Percentiles rank a stretch among this genome's conserved stretches.
Evolutionary conservation across 2,888 invertebrate genomes (phyloP).

Genomic region (Cremastinae sp.): DNA sequence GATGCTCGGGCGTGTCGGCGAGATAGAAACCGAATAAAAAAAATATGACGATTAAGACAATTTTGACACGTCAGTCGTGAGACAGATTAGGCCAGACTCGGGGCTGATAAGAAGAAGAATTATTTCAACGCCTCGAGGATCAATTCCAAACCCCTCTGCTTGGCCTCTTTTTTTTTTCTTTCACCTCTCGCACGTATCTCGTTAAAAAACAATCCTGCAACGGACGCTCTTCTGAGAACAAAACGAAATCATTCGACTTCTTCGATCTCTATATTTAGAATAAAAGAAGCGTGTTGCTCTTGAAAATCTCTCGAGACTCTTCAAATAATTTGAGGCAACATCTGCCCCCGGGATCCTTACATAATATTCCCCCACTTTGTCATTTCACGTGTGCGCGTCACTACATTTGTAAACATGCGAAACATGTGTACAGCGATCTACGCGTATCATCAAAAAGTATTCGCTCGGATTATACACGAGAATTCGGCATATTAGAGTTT

Average conservation of each 20-base stretch:
- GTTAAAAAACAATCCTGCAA: no score
- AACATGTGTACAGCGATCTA: slow-evolving; percentile 14
- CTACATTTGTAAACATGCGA: background rate
- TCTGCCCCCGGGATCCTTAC: slow-evolving; percentile 42
- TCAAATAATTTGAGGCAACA: slow-evolving; percentile 30
- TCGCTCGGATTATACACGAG: slow-evolving; percentile 29
- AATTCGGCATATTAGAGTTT: slow-evolving; percentile 12
- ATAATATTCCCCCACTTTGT: slow-evolving; percentile 29
- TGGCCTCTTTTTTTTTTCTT: no score
- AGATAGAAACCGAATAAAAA: background rate
- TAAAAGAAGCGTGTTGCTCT: slow-evolving; percentile 49
- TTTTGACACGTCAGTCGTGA: no score
- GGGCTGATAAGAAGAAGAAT: slow-evolving; percentile 45
- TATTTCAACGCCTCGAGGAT: slow-evolving; percentile 30
- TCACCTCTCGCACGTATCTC: no score
- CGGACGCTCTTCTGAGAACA: background rate
- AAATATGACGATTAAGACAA: background rate
- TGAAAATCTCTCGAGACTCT: slow-evolving; percentile 38
- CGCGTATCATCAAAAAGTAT: slow-evolving; percentile 42
- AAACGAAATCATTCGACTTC: background rate
- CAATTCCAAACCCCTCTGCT: background rate
- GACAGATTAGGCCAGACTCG: slow-evolving; percentile 47
- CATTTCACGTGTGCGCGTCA: background rate
- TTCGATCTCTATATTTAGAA: slow-evolving; percentile 29
- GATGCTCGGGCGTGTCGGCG: no score